Evolutionary conservation across 2,113 vertebrate genomes (phyloP).

Genomic region (Eptatretus burgeri): DNA sequence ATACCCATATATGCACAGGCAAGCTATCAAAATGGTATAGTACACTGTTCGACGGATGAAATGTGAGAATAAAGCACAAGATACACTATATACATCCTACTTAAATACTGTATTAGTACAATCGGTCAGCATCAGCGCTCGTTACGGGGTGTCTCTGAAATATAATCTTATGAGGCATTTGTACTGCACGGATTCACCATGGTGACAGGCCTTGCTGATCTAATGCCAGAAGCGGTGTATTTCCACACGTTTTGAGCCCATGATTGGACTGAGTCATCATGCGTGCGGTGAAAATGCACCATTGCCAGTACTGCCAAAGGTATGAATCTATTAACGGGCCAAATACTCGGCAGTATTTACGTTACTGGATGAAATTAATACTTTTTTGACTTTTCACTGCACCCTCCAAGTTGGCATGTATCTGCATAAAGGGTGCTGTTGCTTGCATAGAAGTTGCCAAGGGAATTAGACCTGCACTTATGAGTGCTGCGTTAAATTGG

Average conservation of each 20-base stretch:
- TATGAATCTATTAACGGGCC: too few species aligned
- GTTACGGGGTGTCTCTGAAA: neutral
- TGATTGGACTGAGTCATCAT: too few species aligned
- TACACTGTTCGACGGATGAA: neutral
- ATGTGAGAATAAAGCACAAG: neutral
- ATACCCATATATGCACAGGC: neutral
- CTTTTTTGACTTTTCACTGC: too few species aligned
- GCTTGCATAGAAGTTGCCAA: too few species aligned
- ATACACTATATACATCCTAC: constrained; percentile 4
- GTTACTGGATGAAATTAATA: too few species aligned
- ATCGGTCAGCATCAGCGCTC: neutral
- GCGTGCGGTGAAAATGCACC: too few species aligned
- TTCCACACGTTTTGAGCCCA: neutral
- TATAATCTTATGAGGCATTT: neutral
- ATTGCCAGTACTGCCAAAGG: too few species aligned
- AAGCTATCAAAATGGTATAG: neutral
- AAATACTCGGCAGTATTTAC: too few species aligned
- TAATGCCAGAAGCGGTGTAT: neutral
- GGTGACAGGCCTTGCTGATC: neutral
- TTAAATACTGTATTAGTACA: constrained; percentile 6
- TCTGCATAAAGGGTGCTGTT: too few species aligned
- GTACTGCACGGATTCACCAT: neutral
- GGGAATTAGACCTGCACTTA: too few species aligned
- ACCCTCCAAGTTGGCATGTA: too few species aligned
- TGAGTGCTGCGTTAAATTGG: too few species aligned